Evolutionary conservation across 2,888 invertebrate species (phyloP).

Genomic region (Lasius platythorax): DNA sequence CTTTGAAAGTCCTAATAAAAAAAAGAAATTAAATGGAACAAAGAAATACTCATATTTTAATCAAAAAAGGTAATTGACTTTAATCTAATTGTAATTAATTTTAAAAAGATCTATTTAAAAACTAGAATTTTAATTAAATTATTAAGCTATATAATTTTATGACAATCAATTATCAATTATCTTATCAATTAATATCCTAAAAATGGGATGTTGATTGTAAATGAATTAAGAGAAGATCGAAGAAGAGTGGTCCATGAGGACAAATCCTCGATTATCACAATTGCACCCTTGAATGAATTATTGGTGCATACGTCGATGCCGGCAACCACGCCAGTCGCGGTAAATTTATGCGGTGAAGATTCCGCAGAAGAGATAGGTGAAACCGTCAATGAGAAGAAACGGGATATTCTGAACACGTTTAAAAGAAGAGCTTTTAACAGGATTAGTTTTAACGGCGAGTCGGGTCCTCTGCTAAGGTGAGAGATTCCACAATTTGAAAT

Average conservation of each 20-base stretch:
- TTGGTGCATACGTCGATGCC: conserved; percentile 75
- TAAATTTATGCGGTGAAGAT: conserved; percentile 72
- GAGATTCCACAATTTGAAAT: neutral
- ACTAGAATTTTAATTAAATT: neutral
- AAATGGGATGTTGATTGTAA: neutral
- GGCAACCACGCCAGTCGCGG: conserved; percentile 70
- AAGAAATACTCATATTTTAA: neutral
- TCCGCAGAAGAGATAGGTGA: conserved; percentile 66
- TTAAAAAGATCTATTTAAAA: neutral
- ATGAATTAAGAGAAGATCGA: neutral
- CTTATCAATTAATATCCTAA: neutral
- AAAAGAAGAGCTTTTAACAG: conserved; percentile 80
- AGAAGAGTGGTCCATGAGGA: conserved; percentile 61
- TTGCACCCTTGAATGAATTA: conserved; percentile 74
- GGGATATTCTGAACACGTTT: conserved; percentile 74
- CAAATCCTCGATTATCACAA: conserved; percentile 62
- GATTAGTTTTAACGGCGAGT: conserved; percentile 81
- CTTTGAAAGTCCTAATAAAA: neutral
- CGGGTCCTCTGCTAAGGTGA: conserved; percentile 80
- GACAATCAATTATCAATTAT: neutral
- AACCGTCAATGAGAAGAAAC: conserved; percentile 63
- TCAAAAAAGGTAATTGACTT: neutral
- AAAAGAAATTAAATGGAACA: neutral
- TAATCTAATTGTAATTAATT: neutral
- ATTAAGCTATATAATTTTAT: neutral